Percentiles rank a stretch among this genome's conserved stretches.
These are phyloP conservation scores for Cnemophilus loriae DNA, from an alignment of 2,113 vertebrate species.

Conservation along the genomic window DNA sequence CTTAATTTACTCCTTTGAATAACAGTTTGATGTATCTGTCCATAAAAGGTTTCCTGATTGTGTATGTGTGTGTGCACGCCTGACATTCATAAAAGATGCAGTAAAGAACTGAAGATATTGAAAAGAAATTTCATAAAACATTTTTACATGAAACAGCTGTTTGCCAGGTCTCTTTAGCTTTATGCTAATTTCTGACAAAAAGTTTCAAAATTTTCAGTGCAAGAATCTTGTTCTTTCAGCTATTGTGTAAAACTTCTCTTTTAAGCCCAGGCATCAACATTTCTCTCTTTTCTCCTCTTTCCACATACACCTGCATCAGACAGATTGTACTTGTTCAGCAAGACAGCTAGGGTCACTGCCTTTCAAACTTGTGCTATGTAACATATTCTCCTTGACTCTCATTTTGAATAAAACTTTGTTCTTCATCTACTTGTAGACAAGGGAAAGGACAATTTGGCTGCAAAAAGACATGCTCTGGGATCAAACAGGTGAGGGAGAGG, in stretches of 20 bases:
- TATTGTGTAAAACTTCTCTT: neutral
- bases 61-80: neutral
- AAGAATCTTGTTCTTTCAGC: neutral
- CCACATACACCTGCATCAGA: neutral
- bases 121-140: neutral
- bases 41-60: neutral
- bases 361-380: slow-evolving; percentile 1
- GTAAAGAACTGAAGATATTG: neutral
- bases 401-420: slow-evolving; percentile 18
- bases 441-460: neutral
- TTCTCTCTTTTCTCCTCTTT: neutral
- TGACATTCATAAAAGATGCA: neutral
- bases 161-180: neutral
- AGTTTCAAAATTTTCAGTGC: neutral
- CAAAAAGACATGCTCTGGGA: neutral
- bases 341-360: neutral
- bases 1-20: neutral
- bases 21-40: neutral
- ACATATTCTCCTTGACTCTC: neutral
- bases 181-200: neutral
- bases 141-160: neutral
- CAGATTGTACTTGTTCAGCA: neutral
- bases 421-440: neutral
- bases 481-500: neutral
- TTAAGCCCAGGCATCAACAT: neutral